Conservation (phyloP, 2,797 vertebrate genomes). For the Lemur catta region DNA sequence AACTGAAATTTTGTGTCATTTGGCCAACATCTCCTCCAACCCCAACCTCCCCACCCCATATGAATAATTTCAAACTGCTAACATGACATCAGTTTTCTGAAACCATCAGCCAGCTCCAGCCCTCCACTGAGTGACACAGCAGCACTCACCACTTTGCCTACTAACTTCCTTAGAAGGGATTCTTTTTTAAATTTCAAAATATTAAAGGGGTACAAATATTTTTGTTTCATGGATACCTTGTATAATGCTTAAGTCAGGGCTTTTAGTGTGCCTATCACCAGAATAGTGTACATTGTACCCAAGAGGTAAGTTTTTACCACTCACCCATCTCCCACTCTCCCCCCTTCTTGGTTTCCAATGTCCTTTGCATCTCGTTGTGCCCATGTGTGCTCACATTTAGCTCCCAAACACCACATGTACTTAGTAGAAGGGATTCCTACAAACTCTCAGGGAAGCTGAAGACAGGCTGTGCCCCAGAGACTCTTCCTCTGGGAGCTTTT, state of each 20-base stretch:
- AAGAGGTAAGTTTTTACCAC: not conserved
- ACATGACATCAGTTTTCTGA: slow-evolving; percentile 1
- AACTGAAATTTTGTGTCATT: not conserved
- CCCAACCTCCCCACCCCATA: not conserved
- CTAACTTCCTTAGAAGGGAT: not conserved
- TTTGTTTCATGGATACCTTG: not conserved
- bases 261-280: not conserved
- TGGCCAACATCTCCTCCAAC: not conserved
- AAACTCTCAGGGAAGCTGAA: slow-evolving; percentile 17
- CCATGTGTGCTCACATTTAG: not conserved
- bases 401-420: not conserved
- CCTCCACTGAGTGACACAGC: not conserved
- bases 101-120: not conserved
- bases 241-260: not conserved
- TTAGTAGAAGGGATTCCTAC: not conserved
- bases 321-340: not conserved
- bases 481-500: not conserved
- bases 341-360: not conserved
- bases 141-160: not conserved
- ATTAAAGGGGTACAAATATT: not conserved
- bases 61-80: slow-evolving; percentile 19
- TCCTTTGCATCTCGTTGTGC: not conserved
- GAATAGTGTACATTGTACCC: not conserved
- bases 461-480: not conserved
- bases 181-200: not conserved